Evolutionary conservation across 2,113 vertebrate species (phyloP).

Genomic region (Nasalis larvatus): DNA sequence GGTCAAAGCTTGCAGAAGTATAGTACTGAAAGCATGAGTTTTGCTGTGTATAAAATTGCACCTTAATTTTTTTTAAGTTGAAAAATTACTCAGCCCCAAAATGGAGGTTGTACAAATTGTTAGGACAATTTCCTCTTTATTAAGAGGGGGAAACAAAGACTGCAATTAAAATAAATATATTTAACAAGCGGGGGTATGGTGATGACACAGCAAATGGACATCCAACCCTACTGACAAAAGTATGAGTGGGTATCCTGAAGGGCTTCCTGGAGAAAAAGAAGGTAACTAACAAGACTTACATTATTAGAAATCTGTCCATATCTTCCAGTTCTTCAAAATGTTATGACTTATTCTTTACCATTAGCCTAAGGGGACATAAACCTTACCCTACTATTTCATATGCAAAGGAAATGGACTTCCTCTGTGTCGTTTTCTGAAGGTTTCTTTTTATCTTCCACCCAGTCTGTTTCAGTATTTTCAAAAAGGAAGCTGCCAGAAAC

Average conservation of each 20-base stretch:
- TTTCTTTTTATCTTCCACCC: not conserved
- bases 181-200: not conserved
- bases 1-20: not conserved
- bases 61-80: not conserved
- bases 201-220: not conserved
- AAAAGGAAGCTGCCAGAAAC: constrained; percentile 36
- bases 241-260: not conserved
- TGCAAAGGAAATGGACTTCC: not conserved
- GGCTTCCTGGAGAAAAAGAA: not conserved
- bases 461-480: not conserved
- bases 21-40: not conserved
- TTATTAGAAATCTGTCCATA: not conserved
- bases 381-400: not conserved
- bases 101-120: not conserved
- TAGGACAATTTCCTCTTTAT: not conserved
- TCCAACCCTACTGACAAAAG: not conserved
- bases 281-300: not conserved
- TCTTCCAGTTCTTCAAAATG: not conserved
- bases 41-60: not conserved
- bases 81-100: not conserved
- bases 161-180: not conserved
- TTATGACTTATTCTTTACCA: not conserved
- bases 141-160: not conserved
- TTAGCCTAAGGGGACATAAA: not conserved
- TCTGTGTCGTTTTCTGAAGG: not conserved